Percentiles rank a stretch among this genome's conserved stretches.
Evolutionary conservation across 2,113 vertebrate genomes (phyloP).

Genomic region (Lota lota): DNA sequence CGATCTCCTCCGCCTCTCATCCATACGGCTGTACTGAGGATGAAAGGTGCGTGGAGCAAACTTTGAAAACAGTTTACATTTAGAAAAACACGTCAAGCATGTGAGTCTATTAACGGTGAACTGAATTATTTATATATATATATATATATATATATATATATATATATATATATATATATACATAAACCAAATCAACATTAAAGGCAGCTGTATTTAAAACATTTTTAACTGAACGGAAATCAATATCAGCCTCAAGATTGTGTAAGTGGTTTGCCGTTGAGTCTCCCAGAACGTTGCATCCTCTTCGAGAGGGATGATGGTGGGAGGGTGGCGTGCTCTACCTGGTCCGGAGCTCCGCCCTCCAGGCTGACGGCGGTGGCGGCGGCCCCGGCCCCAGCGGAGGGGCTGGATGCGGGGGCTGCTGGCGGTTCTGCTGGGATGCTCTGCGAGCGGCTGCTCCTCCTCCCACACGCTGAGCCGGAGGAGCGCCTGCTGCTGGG

Average conservation of each 20-base stretch:
- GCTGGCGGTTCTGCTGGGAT: conserved; percentile 61
- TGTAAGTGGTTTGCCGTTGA: no score
- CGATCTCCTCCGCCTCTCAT: conserved; percentile 56
- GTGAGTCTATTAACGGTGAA: no score
- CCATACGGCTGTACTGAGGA: conserved; percentile 40
- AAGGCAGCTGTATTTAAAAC: no score
- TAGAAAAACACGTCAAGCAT: no score
- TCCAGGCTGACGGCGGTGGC: conserved; percentile 14
- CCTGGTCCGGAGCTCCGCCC: conserved; percentile 59
- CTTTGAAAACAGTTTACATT: background rate
- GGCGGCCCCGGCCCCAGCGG: conserved; percentile 52
- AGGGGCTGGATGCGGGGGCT: conserved; percentile 51
- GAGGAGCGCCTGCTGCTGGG: conserved; percentile 51
- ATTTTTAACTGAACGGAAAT: no score
- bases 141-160: no score
- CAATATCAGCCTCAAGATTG: no score
- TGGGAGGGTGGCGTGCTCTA: conserved; percentile 28
- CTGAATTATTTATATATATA: no score
- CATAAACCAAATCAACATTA: no score
- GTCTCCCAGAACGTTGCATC: no score
- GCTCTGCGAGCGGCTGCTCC: conserved; percentile 52
- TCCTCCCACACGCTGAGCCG: conserved; percentile 31
- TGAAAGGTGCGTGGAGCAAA: conserved; percentile 7
- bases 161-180: no score
- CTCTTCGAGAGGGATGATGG: no score